Conservation (phyloP, 2,113 vertebrate genomes). For the Seriola dumerili region DNA sequence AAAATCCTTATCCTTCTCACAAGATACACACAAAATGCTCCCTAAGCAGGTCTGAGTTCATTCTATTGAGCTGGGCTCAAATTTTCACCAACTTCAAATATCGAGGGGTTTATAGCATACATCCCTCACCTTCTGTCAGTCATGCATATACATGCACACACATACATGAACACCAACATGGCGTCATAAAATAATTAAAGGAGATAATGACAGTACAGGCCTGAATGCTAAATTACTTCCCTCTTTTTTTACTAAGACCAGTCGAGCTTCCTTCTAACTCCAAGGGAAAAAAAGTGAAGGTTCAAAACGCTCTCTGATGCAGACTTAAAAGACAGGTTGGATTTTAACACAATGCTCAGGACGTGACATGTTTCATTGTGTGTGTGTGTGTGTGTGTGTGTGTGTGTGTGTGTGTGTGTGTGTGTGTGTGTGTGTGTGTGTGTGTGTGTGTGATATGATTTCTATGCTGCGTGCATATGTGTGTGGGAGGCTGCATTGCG, state of each 20-base stretch:
- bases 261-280: slow-evolving; percentile 50
- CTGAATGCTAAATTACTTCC: slow-evolving; percentile 36
- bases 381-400: slow-evolving; percentile 1
- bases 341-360: slow-evolving; percentile 35
- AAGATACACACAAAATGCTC: slow-evolving; percentile 7
- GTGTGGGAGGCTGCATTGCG: slow-evolving; percentile 58
- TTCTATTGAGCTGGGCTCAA: slow-evolving; percentile 14
- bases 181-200: slow-evolving; percentile 47
- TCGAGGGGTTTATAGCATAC: neutral
- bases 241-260: slow-evolving; percentile 25
- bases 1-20: neutral
- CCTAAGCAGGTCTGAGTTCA: slow-evolving; percentile 11
- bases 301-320: slow-evolving; percentile 55
- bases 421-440: slow-evolving; percentile 6
- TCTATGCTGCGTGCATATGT: slow-evolving; percentile 42
- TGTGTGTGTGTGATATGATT: slow-evolving; percentile 12
- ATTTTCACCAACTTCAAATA: slow-evolving; percentile 37
- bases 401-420: slow-evolving; percentile 1
- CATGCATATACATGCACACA: slow-evolving; percentile 2
- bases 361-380: slow-evolving; percentile 23
- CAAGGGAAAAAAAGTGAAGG: slow-evolving; percentile 14
- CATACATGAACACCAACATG: neutral
- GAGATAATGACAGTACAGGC: slow-evolving; percentile 37
- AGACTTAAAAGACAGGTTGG: slow-evolving; percentile 52
- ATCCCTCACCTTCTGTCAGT: neutral